Evolutionary conservation across 2,888 invertebrate genomes (phyloP).

Genomic region (Ophion costatus): DNA sequence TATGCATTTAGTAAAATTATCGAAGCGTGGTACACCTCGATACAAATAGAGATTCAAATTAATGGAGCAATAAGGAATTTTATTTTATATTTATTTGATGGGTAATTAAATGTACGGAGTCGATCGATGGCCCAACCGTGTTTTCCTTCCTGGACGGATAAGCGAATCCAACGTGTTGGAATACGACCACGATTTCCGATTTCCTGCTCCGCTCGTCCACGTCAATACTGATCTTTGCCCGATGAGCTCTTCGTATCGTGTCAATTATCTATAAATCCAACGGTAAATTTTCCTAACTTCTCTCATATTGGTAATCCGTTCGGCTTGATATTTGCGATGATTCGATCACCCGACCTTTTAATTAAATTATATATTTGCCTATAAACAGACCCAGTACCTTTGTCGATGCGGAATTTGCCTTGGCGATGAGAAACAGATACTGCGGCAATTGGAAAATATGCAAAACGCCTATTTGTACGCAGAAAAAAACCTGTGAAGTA

Average conservation of each 20-base stretch:
- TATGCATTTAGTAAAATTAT: not conserved
- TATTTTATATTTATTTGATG: not conserved
- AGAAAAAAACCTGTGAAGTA: conserved; percentile 52
- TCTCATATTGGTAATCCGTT: not conserved
- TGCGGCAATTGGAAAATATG: conserved; percentile 60
- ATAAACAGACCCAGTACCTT: conserved; percentile 19
- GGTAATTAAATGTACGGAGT: not conserved
- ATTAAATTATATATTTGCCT: too few relatives aligned
- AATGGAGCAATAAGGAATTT: not conserved
- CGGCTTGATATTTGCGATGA: not conserved
- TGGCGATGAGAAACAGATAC: conserved; percentile 44
- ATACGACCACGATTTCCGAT: conserved; percentile 21
- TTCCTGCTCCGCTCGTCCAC: conserved; percentile 74
- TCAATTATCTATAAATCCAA: conserved; percentile 25
- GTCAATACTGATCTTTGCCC: conserved; percentile 67
- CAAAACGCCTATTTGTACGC: conserved; percentile 61
- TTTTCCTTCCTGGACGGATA: conserved; percentile 40
- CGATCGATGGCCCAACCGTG: not conserved
- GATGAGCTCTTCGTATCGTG: conserved; percentile 10
- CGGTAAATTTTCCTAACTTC: not conserved
- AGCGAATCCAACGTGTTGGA: conserved; percentile 35
- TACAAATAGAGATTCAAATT: not conserved
- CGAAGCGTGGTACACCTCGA: not conserved
- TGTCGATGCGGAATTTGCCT: conserved; percentile 44
- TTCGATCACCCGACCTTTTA: not conserved